Evolutionary conservation across 2,113 vertebrate species (phyloP).

Genomic region (Oenanthe oenanthe): DNA sequence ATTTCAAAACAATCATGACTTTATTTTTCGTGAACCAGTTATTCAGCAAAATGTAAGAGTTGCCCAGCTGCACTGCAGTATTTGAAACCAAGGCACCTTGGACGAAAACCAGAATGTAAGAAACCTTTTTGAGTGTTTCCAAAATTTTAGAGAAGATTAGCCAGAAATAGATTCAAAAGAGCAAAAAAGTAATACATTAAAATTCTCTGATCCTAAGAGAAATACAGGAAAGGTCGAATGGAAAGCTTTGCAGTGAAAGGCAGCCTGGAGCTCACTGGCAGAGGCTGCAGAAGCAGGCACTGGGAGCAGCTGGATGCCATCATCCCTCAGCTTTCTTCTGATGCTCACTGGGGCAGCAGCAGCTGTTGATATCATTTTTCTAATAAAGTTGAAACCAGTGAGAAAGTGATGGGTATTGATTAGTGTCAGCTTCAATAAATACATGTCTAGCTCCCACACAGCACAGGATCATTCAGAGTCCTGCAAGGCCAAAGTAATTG

Average conservation of each 20-base stretch:
- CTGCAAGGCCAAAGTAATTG: background rate
- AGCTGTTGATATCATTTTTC: background rate
- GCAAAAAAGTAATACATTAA: background rate
- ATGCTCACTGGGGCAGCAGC: background rate
- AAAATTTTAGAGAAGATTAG: background rate
- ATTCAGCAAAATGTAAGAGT: background rate
- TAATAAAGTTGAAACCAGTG: conserved; percentile 22
- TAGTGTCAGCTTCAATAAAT: conserved; percentile 23
- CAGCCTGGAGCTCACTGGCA: background rate
- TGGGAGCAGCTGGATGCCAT: background rate
- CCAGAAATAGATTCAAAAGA: background rate
- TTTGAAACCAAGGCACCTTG: conserved; percentile 18
- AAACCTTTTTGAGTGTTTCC: background rate
- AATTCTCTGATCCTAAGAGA: background rate
- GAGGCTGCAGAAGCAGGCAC: background rate
- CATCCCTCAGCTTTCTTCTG: background rate
- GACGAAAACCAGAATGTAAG: background rate
- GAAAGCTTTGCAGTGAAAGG: background rate
- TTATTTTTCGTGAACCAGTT: background rate
- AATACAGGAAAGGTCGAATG: background rate
- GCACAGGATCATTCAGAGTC: background rate
- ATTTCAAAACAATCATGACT: background rate
- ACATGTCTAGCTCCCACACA: background rate
- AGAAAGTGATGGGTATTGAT: conserved; percentile 35
- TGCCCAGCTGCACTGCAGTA: conserved; percentile 15